Base-by-base conservation (phyloP, 2,888 invertebrate species). In the Cheilosia scutellata region DNA sequence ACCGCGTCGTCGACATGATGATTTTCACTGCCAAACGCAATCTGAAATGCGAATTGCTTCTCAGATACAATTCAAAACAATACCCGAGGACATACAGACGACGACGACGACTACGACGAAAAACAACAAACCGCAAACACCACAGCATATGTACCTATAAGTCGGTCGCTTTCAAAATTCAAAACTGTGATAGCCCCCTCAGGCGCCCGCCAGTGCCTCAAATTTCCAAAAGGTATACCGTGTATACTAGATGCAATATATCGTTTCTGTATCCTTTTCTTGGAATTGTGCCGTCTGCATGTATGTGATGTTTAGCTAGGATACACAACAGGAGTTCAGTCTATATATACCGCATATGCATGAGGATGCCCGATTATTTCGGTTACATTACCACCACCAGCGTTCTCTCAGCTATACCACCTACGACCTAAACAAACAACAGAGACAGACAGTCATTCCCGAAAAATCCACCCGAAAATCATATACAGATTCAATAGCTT, bases 1-100 rank as follows among this genome's bases (percentile, higher is more conserved):
- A 11, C 29, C 29, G 29, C 29, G 1, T 29, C 5, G 29, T 29
- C 37, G 37, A 11, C 31, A 63, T 20, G 11, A 58, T 53, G 65
- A 72, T 66, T 72, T 72, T 44, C 63, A 27, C 63, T 33, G 33
- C 49, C 25, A 71, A 49, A 33, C 49, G 5, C 20, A 47, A 76
- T 60, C 58, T 68, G 44, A 58, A 65, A 74, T 80, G 66, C 16
- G 74, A 80, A 80, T 74, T 66, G 47, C 68, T 57, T 31, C 68
- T 68, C 25, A 55, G 66, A 62, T 62, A 68, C 62, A 62, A 80
- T 47, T 66, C 58, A 47, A 65, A 80, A 80, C 62, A 75, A 74
- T 60, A 75, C 68, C 47, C 25, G 40, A 20, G 62, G 62, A 49
- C 31, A 79, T 31, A 29, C 71, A 47, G 47, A 33, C 63, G 49